phyloP scores from a whole-genome alignment of 1,140 invertebrate species.

The Lepidurus arcticus region DNA sequence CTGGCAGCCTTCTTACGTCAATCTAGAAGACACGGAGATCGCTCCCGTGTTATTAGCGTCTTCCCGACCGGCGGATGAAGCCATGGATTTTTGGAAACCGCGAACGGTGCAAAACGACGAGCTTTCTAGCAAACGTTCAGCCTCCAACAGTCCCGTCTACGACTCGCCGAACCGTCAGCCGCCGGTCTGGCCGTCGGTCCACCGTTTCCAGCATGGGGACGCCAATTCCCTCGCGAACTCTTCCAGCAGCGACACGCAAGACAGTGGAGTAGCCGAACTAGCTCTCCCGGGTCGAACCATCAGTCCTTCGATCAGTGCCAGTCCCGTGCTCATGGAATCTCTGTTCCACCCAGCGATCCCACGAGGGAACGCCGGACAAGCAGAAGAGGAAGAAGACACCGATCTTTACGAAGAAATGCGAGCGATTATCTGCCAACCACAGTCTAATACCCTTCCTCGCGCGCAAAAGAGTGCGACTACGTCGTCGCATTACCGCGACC shows the following conservation, averaged over 20 bases:
- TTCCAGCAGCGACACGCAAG: constrained; percentile 29
- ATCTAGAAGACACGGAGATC: constrained; percentile 34
- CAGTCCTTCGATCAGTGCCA: constrained; percentile 30
- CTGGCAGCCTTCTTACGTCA: constrained; percentile 35
- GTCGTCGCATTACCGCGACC: background rate
- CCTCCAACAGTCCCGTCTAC: constrained; percentile 25
- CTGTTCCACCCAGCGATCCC: background rate
- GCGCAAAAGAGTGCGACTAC: background rate
- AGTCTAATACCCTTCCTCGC: background rate
- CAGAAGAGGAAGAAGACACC: background rate
- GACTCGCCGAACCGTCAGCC: constrained; percentile 31
- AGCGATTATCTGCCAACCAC: background rate
- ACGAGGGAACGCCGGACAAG: background rate
- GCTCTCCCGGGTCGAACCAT: constrained; percentile 13
- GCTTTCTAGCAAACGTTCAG: background rate
- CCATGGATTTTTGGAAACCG: constrained; percentile 35
- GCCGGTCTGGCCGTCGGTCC: constrained; percentile 22
- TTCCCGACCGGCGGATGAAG: constrained; percentile 30
- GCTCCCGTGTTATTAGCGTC: constrained; percentile 33
- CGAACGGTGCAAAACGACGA: constrained; percentile 24
- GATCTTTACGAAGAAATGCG: background rate
- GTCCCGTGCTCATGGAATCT: constrained; percentile 24
- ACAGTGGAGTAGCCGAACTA: constrained; percentile 32
- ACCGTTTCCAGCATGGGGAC: background rate
- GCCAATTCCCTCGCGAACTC: background rate